These are phyloP conservation scores for Aphidoletes aphidimyza DNA, from an alignment of 2,888 invertebrate species.

Conservation along the genomic window DNA sequence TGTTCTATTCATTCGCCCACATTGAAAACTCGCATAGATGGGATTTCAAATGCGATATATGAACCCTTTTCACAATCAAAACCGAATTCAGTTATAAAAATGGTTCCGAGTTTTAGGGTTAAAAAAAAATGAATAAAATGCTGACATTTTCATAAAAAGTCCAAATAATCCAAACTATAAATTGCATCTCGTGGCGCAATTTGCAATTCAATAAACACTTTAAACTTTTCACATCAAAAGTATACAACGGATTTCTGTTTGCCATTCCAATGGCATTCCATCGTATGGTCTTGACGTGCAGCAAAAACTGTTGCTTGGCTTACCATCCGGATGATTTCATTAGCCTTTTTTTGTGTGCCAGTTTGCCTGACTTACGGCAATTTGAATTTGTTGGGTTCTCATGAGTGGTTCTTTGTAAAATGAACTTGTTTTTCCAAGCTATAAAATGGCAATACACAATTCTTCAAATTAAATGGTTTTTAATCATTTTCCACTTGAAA, in stretches of 20 bases:
- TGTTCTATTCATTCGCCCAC: no score
- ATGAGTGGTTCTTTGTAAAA: constrained; percentile 2
- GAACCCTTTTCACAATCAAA: no score
- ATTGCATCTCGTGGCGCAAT: neutral
- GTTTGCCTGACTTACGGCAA: neutral
- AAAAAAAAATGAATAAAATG: no score
- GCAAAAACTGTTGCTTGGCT: constrained; percentile 1
- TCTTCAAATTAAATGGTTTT: neutral
- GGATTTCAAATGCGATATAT: no score
- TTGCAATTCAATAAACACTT: neutral
- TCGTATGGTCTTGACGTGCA: neutral
- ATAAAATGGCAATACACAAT: no score
- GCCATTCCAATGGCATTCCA: neutral
- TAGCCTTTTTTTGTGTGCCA: neutral
- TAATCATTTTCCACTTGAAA: neutral
- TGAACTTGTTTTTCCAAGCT: neutral
- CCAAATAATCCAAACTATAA: constrained; percentile 13
- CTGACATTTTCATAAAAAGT: neutral
- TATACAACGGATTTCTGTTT: neutral
- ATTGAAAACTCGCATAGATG: no score
- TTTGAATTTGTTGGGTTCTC: neutral
- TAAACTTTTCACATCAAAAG: constrained; percentile 10
- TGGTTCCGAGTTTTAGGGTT: no score
- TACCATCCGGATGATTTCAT: neutral
- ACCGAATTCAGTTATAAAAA: no score